Percentiles rank a stretch among this genome's conserved stretches.
Conservation (phyloP, 2,888 invertebrate species). For the Homarus gammarus region DNA sequence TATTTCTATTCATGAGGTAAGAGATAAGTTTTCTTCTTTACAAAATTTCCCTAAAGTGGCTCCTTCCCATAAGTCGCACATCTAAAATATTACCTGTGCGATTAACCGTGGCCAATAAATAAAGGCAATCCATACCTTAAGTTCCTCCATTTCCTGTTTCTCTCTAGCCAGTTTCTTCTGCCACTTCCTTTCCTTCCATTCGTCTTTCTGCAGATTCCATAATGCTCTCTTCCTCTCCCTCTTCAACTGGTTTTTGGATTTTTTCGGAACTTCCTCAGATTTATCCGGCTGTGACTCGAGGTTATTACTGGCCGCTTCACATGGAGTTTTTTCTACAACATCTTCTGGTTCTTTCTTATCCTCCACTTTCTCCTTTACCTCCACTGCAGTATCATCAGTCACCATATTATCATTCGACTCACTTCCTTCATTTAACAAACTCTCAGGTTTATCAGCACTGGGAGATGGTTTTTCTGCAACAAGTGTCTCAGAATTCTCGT, state of each 20-base stretch:
- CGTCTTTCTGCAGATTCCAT: not conserved
- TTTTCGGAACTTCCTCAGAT: not conserved
- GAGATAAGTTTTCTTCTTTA: too few species aligned
- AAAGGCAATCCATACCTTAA: not conserved
- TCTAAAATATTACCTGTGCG: too few species aligned
- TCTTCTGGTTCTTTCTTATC: not conserved
- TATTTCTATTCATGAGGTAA: too few species aligned
- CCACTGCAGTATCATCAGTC: not conserved
- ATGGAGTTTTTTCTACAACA: not conserved
- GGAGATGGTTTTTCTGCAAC: not conserved
- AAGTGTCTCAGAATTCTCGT: not conserved
- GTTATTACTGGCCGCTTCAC: not conserved
- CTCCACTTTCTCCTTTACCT: not conserved
- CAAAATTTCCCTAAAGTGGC: too few species aligned
- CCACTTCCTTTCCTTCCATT: conserved; percentile 5
- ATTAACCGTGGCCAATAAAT: too few species aligned
- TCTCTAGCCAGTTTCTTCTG: conserved; percentile 1
- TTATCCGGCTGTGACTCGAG: not conserved
- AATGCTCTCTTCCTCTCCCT: conserved; percentile 3
- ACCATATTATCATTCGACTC: not conserved
- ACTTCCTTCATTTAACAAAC: not conserved
- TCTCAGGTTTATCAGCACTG: not conserved
- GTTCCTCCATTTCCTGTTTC: conserved; percentile 8
- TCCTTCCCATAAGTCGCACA: too few species aligned
- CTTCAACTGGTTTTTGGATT: conserved; percentile 12